phyloP scores from a whole-genome alignment of 1,140 invertebrate species.

The Drosophila nannoptera region DNA sequence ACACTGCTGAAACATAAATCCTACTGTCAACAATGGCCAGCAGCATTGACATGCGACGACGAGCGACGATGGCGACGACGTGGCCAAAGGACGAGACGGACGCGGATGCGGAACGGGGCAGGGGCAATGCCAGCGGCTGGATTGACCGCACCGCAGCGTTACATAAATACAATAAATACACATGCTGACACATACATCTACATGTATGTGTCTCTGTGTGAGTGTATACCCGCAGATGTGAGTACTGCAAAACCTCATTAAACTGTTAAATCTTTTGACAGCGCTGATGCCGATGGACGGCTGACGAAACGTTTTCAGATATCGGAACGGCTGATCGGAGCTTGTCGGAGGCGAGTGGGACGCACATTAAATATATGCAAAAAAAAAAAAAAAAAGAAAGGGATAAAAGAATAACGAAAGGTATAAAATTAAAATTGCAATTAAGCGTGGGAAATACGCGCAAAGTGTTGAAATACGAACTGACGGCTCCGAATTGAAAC shows the following conservation, averaged over 20 bases:
- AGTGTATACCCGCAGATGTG: constrained; percentile 50
- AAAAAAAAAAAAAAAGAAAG: constrained; percentile 9
- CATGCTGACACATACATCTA: constrained; percentile 49
- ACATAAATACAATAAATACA: constrained; percentile 75
- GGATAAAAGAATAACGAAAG: constrained; percentile 1
- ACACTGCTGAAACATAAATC: constrained; percentile 76
- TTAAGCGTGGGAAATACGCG: constrained; percentile 54
- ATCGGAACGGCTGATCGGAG: not conserved
- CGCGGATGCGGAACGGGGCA: not conserved
- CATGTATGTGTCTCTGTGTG: constrained; percentile 31
- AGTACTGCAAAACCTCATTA: constrained; percentile 70
- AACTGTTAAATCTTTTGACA: constrained; percentile 76
- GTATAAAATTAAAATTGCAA: constrained; percentile 58
- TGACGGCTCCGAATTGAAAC: constrained; percentile 26
- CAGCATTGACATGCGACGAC: constrained; percentile 71
- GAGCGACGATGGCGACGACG: constrained; percentile 38
- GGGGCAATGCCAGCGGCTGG: constrained; percentile 25
- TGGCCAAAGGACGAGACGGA: constrained; percentile 20
- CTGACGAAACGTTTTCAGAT: constrained; percentile 24
- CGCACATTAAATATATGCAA: constrained; percentile 28
- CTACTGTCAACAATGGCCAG: constrained; percentile 74
- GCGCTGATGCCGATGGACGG: constrained; percentile 32
- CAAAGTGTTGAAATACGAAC: constrained; percentile 33
- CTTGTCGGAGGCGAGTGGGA: not conserved
- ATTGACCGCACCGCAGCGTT: constrained; percentile 50